Evolutionary conservation across 2,797 vertebrate genomes (phyloP), one percentile per base, ranked within the genome.

Genomic region (Toxotes lorentzi): DNA sequence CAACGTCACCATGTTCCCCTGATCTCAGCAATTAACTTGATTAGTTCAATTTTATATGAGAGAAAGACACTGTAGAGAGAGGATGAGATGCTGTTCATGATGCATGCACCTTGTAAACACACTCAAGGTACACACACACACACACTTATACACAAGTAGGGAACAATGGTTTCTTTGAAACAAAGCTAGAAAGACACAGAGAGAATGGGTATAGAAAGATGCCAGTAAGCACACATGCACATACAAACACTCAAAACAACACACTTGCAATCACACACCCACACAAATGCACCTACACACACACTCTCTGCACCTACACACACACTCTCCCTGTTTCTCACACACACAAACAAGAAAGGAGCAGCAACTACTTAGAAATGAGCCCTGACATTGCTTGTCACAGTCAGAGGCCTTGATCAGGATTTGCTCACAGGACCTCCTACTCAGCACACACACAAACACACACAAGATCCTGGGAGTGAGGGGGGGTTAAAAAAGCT

Each of bases 381-480:
- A 86, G 86, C 79, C 86, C 89, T 91, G 90, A 92, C 92, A 91
- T 86, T 45, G 89, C 89, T 88, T 87, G 92, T 92, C 91, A 91
- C 91, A 93, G 92, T 89, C 90, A 87, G 86, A 91, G 90, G 90
- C 88, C 92, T 91, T 94, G 93, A 93, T 93, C 88, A 90, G 89
- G 89, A 90, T 92, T 92, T 84, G 81, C 86, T 87, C 88, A 75
- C 85, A 91, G 81, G 92, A 92, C 91, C 90, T 89, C 92, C 92
- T 87, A 92, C 90, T 89, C 89, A 89, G 84, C 84, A 66, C 85
- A 85, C 82, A 88, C 87, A 78, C 78, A 84, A 54, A 84, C 78
- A 81, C 74, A 79, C 72, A 83, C 77, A 69, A 24, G 72, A 76
- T 78, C 69, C 45, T 57, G 57, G 54, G 56, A 45, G 66, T 1